Evolutionary conservation across 2,797 vertebrate genomes (phyloP).

Genomic region (Esox lucius): DNA sequence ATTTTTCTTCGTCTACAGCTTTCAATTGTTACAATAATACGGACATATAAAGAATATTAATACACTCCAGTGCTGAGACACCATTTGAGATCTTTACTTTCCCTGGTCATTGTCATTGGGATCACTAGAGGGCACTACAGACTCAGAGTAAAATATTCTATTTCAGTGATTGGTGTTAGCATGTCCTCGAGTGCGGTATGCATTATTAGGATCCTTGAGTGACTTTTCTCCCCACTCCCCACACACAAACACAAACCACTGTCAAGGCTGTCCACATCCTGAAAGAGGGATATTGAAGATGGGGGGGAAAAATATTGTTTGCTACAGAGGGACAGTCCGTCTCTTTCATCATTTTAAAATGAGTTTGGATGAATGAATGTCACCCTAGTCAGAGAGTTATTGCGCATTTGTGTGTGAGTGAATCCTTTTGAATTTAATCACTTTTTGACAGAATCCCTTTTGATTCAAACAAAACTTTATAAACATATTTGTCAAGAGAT

Average conservation of each 20-base stretch:
- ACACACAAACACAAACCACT: no score
- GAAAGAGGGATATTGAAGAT: slow-evolving; percentile 23
- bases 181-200: background rate
- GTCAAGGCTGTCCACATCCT: background rate
- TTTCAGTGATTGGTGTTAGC: background rate
- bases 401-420: background rate
- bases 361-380: slow-evolving; percentile 21
- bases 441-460: no score
- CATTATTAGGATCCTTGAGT: background rate
- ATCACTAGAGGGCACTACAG: slow-evolving; percentile 64
- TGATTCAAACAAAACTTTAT: no score
- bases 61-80: background rate
- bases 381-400: background rate
- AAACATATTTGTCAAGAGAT: no score
- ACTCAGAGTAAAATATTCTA: slow-evolving; percentile 34
- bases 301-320: slow-evolving; percentile 59
- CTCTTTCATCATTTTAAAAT: slow-evolving; percentile 41
- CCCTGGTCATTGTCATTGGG: slow-evolving; percentile 11
- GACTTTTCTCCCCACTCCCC: background rate
- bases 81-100: background rate
- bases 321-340: slow-evolving; percentile 35
- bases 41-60: slow-evolving; percentile 7
- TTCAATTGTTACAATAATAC: slow-evolving; percentile 10
- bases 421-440: no score
- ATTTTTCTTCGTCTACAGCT: slow-evolving; percentile 49